Evolutionary conservation across 2,888 invertebrate species (phyloP).

Genomic region (Bombyx huttoni): DNA sequence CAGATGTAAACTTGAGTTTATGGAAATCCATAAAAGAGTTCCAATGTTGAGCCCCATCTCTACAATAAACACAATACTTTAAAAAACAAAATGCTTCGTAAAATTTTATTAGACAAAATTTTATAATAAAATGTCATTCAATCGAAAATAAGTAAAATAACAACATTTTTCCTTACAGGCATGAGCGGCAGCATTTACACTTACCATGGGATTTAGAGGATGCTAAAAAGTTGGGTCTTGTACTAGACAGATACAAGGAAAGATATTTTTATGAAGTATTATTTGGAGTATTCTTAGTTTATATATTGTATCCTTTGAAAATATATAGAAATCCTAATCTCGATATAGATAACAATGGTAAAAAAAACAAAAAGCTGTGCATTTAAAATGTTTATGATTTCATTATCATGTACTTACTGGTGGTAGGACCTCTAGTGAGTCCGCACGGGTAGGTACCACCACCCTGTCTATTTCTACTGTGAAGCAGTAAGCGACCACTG

Average conservation of each 20-base stretch:
- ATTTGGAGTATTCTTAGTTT: slow-evolving; percentile 88
- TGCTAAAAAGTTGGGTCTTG: slow-evolving; percentile 92
- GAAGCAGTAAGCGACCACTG: too few relatives aligned
- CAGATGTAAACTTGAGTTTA: too few relatives aligned
- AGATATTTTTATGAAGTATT: slow-evolving; percentile 94
- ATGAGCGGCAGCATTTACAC: slow-evolving; percentile 88
- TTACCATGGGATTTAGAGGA: slow-evolving; percentile 95
- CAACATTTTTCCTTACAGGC: slow-evolving; percentile 68
- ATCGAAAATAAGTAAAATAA: neutral
- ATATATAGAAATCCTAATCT: neutral
- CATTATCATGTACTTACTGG: too few relatives aligned
- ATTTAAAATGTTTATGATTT: neutral
- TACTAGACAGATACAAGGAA: slow-evolving; percentile 93
- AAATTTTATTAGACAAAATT: neutral
- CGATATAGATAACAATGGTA: too few relatives aligned
- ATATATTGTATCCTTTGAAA: slow-evolving; percentile 96
- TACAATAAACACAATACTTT: too few relatives aligned
- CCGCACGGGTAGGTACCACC: too few relatives aligned
- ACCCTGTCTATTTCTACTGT: too few relatives aligned
- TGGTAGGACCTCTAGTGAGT: too few relatives aligned
- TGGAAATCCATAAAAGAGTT: too few relatives aligned
- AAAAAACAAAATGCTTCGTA: too few relatives aligned
- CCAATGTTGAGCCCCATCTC: too few relatives aligned
- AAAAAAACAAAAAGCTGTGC: too few relatives aligned
- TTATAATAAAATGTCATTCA: neutral